phyloP scores from a whole-genome alignment of 2,888 invertebrate species.

The Ophion ventricosus region DNA sequence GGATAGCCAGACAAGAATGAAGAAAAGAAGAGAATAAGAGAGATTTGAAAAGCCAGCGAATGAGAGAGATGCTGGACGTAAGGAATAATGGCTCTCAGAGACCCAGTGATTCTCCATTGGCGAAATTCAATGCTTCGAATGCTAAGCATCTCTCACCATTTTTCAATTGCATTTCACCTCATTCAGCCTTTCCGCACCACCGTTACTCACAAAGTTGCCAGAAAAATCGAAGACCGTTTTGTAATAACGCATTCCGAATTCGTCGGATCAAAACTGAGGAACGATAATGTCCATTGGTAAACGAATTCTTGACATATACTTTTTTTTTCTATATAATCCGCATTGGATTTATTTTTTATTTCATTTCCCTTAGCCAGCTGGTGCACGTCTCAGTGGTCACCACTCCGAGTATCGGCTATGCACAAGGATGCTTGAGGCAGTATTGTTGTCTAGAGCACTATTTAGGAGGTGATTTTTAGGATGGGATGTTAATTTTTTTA shows the following conservation, averaged over 20 bases:
- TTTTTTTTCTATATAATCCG: too few species aligned
- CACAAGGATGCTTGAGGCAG: too few species aligned
- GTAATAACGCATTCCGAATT: neutral
- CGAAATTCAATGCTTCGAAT: conserved; percentile 25
- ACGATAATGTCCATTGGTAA: neutral
- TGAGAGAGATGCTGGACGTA: conserved; percentile 57
- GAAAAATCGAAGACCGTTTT: neutral
- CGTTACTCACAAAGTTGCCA: neutral
- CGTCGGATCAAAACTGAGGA: neutral
- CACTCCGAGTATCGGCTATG: too few species aligned
- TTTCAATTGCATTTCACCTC: neutral
- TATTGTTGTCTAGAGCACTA: too few species aligned
- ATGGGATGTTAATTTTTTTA: too few species aligned
- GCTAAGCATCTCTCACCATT: neutral
- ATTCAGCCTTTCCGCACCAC: neutral
- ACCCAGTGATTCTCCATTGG: conserved; percentile 69
- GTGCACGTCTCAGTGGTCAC: too few species aligned
- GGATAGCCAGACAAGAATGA: conserved; percentile 72
- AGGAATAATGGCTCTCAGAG: conserved; percentile 61
- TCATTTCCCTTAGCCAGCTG: too few species aligned
- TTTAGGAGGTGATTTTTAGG: too few species aligned
- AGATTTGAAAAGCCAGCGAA: conserved; percentile 40
- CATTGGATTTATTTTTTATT: too few species aligned
- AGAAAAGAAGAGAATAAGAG: conserved; percentile 61
- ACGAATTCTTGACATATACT: too few species aligned